A percentile compares a stretch with the other conserved stretches of the same genome.
phyloP scores from a whole-genome alignment of 1,140 invertebrate species.

The Drosophila nikananu region DNA sequence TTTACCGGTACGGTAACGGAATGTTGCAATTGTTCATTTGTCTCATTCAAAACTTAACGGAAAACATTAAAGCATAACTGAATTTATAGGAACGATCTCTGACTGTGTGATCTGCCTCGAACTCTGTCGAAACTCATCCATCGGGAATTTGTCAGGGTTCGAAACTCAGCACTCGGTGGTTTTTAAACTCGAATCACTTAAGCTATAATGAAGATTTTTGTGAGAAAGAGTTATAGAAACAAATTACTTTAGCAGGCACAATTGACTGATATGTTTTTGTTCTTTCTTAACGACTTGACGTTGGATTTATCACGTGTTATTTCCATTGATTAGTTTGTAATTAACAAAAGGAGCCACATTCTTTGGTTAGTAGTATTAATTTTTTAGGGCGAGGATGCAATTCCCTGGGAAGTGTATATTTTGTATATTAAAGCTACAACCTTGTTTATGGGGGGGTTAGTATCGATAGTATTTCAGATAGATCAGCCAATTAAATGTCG shows the following conservation, averaged over 20 bases:
- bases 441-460: slow-evolving; percentile 1
- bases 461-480: slow-evolving; percentile 35
- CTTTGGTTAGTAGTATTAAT: slow-evolving; percentile 14
- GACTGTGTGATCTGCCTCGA: slow-evolving; percentile 27
- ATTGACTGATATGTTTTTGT: slow-evolving; percentile 23
- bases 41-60: slow-evolving; percentile 33
- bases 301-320: slow-evolving; percentile 8
- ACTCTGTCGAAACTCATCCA: slow-evolving; percentile 57
- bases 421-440: background rate
- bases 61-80: slow-evolving; percentile 32
- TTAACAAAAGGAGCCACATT: slow-evolving; percentile 77
- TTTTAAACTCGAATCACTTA: slow-evolving; percentile 83
- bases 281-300: background rate
- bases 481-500: slow-evolving; percentile 25
- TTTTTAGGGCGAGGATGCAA: background rate
- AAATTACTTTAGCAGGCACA: slow-evolving; percentile 70
- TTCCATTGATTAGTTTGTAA: slow-evolving; percentile 74
- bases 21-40: slow-evolving; percentile 13
- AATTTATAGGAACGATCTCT: slow-evolving; percentile 32
- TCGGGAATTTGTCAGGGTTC: slow-evolving; percentile 62
- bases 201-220: slow-evolving; percentile 77
- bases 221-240: slow-evolving; percentile 74
- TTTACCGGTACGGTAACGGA: slow-evolving; percentile 34
- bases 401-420: slow-evolving; percentile 11
- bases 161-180: slow-evolving; percentile 79